Percentiles rank a stretch among this genome's conserved stretches.
These are phyloP conservation scores for Astur gentilis DNA, from an alignment of 2,113 vertebrate genomes.

Conservation along the genomic window DNA sequence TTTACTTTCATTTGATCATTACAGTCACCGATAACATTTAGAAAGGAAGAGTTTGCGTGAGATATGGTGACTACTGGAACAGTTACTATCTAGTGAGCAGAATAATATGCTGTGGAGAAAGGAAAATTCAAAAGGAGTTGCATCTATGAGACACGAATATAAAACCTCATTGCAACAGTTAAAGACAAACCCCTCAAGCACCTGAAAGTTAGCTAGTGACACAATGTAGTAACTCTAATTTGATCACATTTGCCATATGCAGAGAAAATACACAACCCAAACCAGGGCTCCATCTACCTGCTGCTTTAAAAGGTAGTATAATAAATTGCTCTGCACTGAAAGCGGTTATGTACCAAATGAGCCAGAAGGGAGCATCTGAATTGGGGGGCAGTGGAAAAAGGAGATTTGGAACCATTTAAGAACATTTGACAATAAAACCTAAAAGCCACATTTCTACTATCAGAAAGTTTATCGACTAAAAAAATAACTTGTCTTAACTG, in stretches of 20 bases:
- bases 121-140: neutral
- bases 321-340: neutral
- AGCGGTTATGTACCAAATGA: neutral
- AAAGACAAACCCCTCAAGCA: neutral
- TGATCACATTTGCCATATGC: neutral
- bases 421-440: neutral
- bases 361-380: neutral
- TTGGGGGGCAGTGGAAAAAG: neutral
- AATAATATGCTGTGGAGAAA: neutral
- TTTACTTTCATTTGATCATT: constrained; percentile 29
- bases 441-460: neutral
- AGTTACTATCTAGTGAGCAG: neutral
- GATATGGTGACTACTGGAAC: neutral
- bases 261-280: neutral
- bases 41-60: neutral
- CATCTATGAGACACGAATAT: neutral
- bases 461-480: neutral
- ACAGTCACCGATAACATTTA: neutral
- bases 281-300: neutral
- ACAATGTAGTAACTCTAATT: neutral
- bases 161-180: neutral
- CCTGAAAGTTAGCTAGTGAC: neutral
- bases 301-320: neutral
- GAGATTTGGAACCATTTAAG: neutral
- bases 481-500: neutral